These are phyloP conservation scores for Pandion haliaetus DNA, from an alignment of 2,113 vertebrate genomes.

Conservation along the genomic window DNA sequence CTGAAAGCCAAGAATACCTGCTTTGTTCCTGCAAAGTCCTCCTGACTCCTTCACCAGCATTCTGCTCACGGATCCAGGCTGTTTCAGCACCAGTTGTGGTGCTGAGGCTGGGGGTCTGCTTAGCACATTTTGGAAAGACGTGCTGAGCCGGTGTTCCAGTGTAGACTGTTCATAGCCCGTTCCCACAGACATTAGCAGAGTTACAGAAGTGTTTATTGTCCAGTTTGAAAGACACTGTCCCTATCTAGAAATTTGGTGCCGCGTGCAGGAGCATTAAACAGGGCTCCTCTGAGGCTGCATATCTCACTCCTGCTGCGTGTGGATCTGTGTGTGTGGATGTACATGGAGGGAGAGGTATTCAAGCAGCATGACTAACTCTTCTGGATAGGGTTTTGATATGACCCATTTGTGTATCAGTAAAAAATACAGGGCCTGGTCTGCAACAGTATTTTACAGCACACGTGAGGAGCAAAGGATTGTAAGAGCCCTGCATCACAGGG, in stretches of 20 bases:
- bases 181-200: neutral
- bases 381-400: neutral
- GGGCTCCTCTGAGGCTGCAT: neutral
- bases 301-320: neutral
- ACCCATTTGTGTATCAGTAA: neutral
- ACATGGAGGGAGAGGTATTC: neutral
- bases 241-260: neutral
- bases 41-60: neutral
- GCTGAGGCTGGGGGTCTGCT: neutral
- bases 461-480: neutral
- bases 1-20: neutral
- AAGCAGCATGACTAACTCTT: neutral
- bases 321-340: neutral
- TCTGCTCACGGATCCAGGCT: accelerated
- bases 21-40: neutral
- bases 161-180: accelerated
- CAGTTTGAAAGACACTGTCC: neutral
- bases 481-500: neutral
- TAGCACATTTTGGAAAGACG: neutral
- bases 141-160: neutral
- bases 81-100: neutral
- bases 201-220: no score
- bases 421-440: neutral
- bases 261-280: accelerated
- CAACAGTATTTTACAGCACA: neutral